Conservation (phyloP, 2,113 vertebrate species). For the Corythornis madagascariensis region DNA sequence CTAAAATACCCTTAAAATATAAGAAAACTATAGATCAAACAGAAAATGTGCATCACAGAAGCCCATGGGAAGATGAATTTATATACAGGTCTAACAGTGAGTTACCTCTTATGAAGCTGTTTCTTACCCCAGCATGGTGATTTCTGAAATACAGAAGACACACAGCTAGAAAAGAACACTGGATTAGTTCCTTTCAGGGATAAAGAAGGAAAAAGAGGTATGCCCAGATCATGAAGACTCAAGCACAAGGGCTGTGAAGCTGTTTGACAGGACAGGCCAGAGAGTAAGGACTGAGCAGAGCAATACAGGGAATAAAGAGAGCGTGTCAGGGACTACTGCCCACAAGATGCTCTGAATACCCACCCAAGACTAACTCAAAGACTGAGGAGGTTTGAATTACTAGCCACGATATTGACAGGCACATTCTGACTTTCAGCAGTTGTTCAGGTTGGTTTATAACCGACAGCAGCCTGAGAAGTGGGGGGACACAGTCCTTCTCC, state of each 20-base stretch:
- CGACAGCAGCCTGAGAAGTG: neutral
- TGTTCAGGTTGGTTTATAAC: neutral
- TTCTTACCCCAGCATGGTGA: neutral
- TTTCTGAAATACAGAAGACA: neutral
- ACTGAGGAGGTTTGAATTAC: neutral
- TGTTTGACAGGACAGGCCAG: rapidly evolving
- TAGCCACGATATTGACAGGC: neutral
- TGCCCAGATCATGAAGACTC: rapidly evolving
- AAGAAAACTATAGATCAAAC: neutral
- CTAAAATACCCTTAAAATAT: neutral
- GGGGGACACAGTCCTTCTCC: neutral
- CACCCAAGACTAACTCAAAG: neutral
- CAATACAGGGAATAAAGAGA: rapidly evolving
- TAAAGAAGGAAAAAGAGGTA: neutral
- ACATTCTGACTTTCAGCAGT: neutral
- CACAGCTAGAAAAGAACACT: neutral
- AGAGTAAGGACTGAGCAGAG: neutral
- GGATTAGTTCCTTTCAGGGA: neutral
- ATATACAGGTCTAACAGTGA: neutral
- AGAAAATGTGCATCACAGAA: neutral
- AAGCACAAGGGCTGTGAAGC: neutral
- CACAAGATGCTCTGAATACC: rapidly evolving
- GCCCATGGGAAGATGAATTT: neutral
- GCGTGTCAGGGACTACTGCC: neutral
- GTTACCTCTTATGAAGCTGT: neutral